Evolutionary conservation across 2,888 invertebrate genomes (phyloP), one percentile per base, ranked within the genome.

Genomic region (Trypoxylon attenuatum): DNA sequence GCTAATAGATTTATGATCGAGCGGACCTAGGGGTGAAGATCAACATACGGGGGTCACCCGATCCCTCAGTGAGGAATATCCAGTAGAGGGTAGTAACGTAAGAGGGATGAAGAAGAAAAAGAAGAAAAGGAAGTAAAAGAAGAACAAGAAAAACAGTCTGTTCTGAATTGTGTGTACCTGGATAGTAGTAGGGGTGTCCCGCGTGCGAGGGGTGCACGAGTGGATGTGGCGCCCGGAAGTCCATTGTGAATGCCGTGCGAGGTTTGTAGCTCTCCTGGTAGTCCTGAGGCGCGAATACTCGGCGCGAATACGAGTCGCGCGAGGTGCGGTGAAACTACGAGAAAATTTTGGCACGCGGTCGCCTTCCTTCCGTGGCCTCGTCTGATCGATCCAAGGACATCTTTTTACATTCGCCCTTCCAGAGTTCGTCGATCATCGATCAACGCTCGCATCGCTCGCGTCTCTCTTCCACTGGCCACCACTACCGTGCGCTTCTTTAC

Each of bases 171-270:
- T 81, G 81, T 33, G 29, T 81, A 81, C 81, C 81, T 81, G 81
- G 78, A 52, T 81, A 81, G 55, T 84, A 85, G 69, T 85, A 84
- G 15, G 85, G 85, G 60, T 85, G 85, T 66, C 84, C 84, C 46
- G 80, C 80, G 68, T 84, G 84, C 63, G 84, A 80, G 38, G 86
- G 83, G 70, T 85, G 86, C 67, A 84, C 83, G 59, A 82, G 81
- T 57, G 85, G 85, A 80, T 86, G 85, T 23, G 85, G 85, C 61
- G 85, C 84, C 61, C 86, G 86, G 82, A 84, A 86, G 81, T 86
- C 85, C 86, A 86, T 86, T 75, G 62, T 73, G 72, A 56, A 38
- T 49, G 61, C 25, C 43, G 60, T 56, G 51, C 23, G 21, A 38
- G n/a, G n/a, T n/a, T n/a, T n/a, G n/a, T n/a, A n/a, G 45, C 43